Evolutionary conservation across 2,888 invertebrate genomes (phyloP), one percentile per base, ranked within the genome.

Genomic region (Nasonia oneida): DNA sequence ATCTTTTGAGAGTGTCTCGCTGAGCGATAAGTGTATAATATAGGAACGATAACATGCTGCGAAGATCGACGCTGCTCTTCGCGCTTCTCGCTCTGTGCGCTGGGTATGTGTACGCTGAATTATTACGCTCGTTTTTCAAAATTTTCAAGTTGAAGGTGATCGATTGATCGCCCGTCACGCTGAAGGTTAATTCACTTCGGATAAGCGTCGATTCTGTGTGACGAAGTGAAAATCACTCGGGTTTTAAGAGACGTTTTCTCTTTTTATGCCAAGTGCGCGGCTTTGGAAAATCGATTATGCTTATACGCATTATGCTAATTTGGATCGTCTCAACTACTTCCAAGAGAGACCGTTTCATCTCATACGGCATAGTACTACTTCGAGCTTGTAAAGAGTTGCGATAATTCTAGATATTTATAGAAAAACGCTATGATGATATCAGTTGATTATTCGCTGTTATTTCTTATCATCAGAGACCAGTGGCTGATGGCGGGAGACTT

Each of bases 401-500:
- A 47, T 47, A 47, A 12, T 47, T 42, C 42, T 47, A 47, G 2
- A 47, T 8, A 47, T 8, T 37, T 37, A 39, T 47, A 47, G 47
- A 47, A 47, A 10, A 47, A 47, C 1, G 10, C 47, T 12, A 47
- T 12, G 0, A 10, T 0, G 42, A 47, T 47, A 47, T 47, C 47
- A 47, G 47, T 12, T 47, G 47, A 47, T 8, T 47, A 47, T 12
- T 47, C 57, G 4, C n/a, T n/a, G 3, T 57, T n/a, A n/a, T n/a
- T n/a, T 23, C 64, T 8, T 23, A 64, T 57, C 15, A 12, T 18
- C 57, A 89, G 89, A 33, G 70, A 77, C 14, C 88, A 86, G 33
- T 89, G 90, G 90, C 76, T 89, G 61, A 88, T 89, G 86, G 67
- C 84, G 61, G 90, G 89, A 15, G 86, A 88, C n/a, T 57, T 81